Evolutionary conservation across 35 echinoderm and acorn worm species (phyloP), one percentile per base, ranked within the genome.

Genomic region (Apostichopus japonicus): DNA sequence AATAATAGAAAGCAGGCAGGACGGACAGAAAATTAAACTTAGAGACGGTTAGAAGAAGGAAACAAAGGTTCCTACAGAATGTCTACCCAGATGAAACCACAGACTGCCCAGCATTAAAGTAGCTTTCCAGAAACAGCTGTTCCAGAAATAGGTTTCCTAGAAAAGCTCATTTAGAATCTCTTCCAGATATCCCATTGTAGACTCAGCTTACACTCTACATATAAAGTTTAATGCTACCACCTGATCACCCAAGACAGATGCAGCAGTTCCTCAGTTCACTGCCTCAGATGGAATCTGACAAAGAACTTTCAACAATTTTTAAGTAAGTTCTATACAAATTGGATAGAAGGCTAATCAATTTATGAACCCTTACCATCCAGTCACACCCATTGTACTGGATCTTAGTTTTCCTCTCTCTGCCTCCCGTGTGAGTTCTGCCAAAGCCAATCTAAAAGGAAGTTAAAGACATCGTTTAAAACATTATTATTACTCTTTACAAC

Each of bases 391-490:
- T 5, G 79, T 83, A 17, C 54, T 55, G 10, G 79, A 83, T 54
- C 79, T 83, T 54, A 53, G 33, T 16, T 54, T 83, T 24, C 79
- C 79, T 83, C 79, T 55, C 54, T 83, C 54, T 83, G 79, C 79
- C 33, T 83, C 79, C 17, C 54, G 55, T 53, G 79, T 83, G 79
- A 83, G 79, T 54, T 83, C 79, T 54, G 44, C 79, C 54, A 83
- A 83, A 83, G 79, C 79, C n/a, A 83, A n/a, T 33, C 79, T 83
- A 55, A 54, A 83, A 54, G 51, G 10, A 83, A 83, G 7, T 15
- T 33, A 80, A 51, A 80, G 10, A 67, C 11, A 67, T 15, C 14
- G 3, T 65, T 65, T 13, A 13, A 65, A 65, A 65, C 9, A 65
- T 13, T 13, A 65, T 17, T 17, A 10, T 15, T 19, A 67, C 63